These are phyloP conservation scores for Oithona nana DNA, from an alignment of 2,888 invertebrate genomes.

Conservation along the genomic window DNA sequence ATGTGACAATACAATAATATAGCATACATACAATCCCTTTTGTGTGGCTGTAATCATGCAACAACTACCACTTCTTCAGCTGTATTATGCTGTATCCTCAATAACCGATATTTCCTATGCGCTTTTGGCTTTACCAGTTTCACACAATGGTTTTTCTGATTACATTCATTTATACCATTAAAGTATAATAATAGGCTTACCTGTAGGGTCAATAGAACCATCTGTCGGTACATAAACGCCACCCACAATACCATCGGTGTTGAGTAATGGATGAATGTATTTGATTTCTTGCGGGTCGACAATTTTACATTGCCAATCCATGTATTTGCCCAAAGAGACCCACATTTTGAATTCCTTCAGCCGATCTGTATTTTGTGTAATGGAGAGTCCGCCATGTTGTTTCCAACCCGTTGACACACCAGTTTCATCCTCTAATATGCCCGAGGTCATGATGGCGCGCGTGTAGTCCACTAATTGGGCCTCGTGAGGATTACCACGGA, in stretches of 20 bases:
- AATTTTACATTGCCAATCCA: not conserved
- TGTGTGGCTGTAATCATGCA: too few species aligned
- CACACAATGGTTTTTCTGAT: too few species aligned
- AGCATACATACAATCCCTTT: too few species aligned
- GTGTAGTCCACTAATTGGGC: not conserved
- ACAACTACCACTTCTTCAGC: too few species aligned
- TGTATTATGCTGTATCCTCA: too few species aligned
- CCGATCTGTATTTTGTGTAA: not conserved
- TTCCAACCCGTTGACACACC: not conserved
- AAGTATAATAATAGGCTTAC: too few species aligned
- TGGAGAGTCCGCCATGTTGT: not conserved
- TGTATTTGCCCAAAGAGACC: not conserved
- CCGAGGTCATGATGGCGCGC: not conserved
- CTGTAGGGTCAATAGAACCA: not conserved
- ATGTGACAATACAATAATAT: not conserved
- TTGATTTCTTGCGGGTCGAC: not conserved
- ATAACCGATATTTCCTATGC: too few species aligned
- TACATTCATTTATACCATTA: too few species aligned
- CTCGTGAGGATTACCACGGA: not conserved
- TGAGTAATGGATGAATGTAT: not conserved
- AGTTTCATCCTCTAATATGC: not conserved
- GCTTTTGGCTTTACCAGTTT: too few species aligned
- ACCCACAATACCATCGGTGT: not conserved
- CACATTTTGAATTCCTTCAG: not conserved
- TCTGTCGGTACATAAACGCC: not conserved